Base-by-base conservation (phyloP, 92 coral and sea anemone species). In the Ricordea florida region DNA sequence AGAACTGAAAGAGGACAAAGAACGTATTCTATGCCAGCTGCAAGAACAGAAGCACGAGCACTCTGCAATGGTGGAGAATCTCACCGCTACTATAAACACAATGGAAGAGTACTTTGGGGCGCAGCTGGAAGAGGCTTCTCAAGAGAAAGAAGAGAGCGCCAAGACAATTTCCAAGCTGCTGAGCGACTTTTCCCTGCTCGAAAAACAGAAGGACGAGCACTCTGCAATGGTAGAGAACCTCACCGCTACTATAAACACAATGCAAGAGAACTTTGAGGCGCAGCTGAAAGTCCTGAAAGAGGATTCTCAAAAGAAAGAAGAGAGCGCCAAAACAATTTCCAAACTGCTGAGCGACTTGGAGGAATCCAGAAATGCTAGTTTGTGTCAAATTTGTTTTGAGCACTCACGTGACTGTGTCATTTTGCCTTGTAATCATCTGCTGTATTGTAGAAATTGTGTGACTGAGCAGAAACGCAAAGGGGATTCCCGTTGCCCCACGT, bases 301-400 rank as follows among this genome's bases (percentile, higher is more conserved):
- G 35, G 65, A 58, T 10, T 32, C 27, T 2, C 34, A 15, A 40
- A 0, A 8, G 35, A 43, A 40, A 62, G n/a, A 37, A n/a, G 44
- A 37, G n/a, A 40, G 24, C 17, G 20, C 46, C 15, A 61, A 68
- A 2, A 34, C 32, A 33, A 23, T 50, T 21, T 22, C 11, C 0
- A 11, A 36, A 7, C 11, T 52, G 28, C 20, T 22, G 50, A 52
- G 24, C 60, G 48, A 68, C 46, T 45, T 68, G 36, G 62, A 68
- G 24, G 75, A 68, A 68, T 2, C 75, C 32, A 20, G 63, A 72
- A 56, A 24, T 31, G 44, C 62, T 20, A 51, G 49, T 7, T 15
- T 82, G 57, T 87, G 92, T 32, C 88, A 82, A 62, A 87, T 87
- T 29, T 87, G 92, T 64, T 87, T 82, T 48, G 84, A 71, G 10